Base-by-base conservation (phyloP, 2,888 invertebrate genomes). In the Mycogona germanica region DNA sequence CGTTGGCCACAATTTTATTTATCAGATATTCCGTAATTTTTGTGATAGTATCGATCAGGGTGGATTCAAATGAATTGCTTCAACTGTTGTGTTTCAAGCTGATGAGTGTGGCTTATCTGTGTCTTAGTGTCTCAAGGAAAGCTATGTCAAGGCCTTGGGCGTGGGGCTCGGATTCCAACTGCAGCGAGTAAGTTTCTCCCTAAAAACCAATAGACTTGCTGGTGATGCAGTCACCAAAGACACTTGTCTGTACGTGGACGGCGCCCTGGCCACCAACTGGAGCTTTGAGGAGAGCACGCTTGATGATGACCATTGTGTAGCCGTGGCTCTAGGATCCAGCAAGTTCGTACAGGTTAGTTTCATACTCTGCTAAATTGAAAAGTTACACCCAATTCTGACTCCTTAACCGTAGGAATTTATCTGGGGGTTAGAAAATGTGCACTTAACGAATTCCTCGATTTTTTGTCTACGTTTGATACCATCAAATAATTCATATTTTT, bases 81-180 rank as follows among this genome's bases (percentile, higher is more conserved):
- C n/a, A n/a, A n/a, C n/a, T n/a, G n/a, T n/a, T 42, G 23, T 1
- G 2, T 47, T 25, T 9, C 45, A 26, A 21, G 52, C 9, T 30
- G 5, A 42, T 45, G n/a, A n/a, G n/a, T n/a, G n/a, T 53, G 42
- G 29, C 23, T 28, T 56, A 56, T 56, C 29, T 46, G 21, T 30
- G 42, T 64, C 63, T 48, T 62, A 71, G 95, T 84, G 89, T 63
- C 73, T 96, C 47, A 96, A 96, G 70, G 95, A 96, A 69, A 85
- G 91, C 66, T 92, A 89, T 67, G 85, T 89, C 0, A 96, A 96
- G 72, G 92, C 93, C 59, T 75, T 82, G 52, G 93, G 95, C 21
- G 73, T 82, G 25, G 95, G 95, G 29, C 80, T 96, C 51, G 82
- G 82, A 0, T 73, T 84, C 58, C 80, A 86, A 63, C 74, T 96